Evolutionary conservation across 2,797 vertebrate genomes (phyloP).

Genomic region (Mormyrus proboscirostris): DNA sequence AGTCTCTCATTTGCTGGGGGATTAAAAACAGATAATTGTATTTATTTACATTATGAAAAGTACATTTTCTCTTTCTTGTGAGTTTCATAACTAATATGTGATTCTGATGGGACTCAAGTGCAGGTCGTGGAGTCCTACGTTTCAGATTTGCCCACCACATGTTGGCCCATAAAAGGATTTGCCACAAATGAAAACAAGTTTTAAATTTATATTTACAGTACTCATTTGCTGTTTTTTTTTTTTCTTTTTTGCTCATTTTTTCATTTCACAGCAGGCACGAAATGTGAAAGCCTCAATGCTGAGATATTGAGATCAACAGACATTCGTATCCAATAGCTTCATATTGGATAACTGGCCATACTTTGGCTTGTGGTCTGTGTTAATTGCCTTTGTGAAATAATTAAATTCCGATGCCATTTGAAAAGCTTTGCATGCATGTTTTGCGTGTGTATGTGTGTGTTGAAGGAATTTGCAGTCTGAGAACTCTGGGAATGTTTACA

Average conservation of each 20-base stretch:
- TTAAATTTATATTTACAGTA: conserved; percentile 13
- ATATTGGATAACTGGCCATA: neutral
- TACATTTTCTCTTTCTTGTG: neutral
- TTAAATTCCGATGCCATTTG: neutral
- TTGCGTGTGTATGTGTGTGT: neutral
- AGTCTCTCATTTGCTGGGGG: neutral
- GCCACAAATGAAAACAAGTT: conserved; percentile 12
- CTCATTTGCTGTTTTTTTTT: neutral
- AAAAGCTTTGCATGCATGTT: neutral
- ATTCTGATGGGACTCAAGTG: neutral
- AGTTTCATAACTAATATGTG: neutral
- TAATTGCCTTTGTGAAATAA: neutral
- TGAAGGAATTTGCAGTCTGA: neutral
- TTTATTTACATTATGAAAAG: neutral
- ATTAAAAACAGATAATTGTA: neutral
- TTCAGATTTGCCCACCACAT: neutral
- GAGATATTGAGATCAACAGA: neutral
- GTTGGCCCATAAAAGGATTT: neutral
- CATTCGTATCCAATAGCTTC: neutral
- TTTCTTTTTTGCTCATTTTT: neutral
- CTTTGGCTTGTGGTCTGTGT: neutral
- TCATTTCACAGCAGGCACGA: neutral
- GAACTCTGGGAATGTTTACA: conserved; percentile 33
- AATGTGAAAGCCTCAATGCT: neutral
- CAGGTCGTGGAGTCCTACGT: neutral